Evolutionary conservation across 2,888 invertebrate species (phyloP).

Genomic region (Cataglyphis rosenhaueri): DNA sequence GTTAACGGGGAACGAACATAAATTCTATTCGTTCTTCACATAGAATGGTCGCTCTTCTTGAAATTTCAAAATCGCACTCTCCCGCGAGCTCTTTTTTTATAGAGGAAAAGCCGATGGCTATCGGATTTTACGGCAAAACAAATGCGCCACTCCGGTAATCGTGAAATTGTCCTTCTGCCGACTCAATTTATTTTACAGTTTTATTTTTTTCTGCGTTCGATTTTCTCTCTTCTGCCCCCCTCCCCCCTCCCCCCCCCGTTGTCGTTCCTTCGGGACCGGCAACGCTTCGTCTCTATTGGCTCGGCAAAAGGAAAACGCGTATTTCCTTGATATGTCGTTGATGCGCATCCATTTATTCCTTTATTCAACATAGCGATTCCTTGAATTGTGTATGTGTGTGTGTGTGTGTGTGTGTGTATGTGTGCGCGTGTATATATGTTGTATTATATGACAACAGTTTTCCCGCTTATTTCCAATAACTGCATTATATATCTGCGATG

Average conservation of each 20-base stretch:
- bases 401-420: not conserved
- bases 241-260: not conserved
- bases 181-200: conserved; percentile 77
- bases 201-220: conserved; percentile 66
- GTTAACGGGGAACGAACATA: conserved; percentile 51
- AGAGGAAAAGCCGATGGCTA: conserved; percentile 69
- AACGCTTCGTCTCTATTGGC: conserved; percentile 41
- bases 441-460: not conserved
- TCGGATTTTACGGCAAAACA: conserved; percentile 79
- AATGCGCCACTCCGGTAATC: conserved; percentile 78
- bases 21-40: conserved; percentile 56
- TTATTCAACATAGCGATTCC: conserved; percentile 31
- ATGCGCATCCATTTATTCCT: conserved; percentile 59
- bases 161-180: conserved; percentile 73
- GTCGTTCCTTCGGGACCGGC: conserved; percentile 45
- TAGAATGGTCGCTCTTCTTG: conserved; percentile 61
- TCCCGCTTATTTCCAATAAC: conserved; percentile 41
- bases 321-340: conserved; percentile 58
- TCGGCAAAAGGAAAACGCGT: conserved; percentile 35
- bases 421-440: not conserved
- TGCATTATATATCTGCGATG: conserved; percentile 31
- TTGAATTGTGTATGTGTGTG: not conserved
- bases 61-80: conserved; percentile 69
- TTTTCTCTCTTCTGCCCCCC: conserved; percentile 36
- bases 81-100: conserved; percentile 53